Base-by-base conservation (phyloP, 2,888 invertebrate species). In the Ennomos fuscantarius region DNA sequence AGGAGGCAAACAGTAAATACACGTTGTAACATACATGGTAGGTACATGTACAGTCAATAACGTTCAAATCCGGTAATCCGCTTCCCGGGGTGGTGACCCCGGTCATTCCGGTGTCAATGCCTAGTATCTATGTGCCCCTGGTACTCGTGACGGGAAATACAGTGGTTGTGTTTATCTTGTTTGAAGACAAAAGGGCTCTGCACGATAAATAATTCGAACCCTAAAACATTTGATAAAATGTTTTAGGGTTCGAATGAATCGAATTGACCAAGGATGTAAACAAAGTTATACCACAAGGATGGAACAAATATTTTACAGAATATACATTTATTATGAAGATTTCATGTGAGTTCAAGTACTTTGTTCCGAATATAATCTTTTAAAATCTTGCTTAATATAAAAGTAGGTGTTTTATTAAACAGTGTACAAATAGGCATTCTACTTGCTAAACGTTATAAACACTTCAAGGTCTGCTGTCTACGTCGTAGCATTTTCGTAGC, bases 401-500 rank as follows among this genome's bases (percentile, higher is more conserved):
- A 24, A 24, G 24, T 24, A 24, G 3, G 6, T 6, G 24, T 24
- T 24, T 24, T 24, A 24, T 24, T 24, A 24, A 24, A 24, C 24
- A 6, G 0, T 24, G 24, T 24, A 24, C 5, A 24, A 24, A 24
- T 24, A 24, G 1, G n/a, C 41, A 31, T 31, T n/a, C n/a, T n/a
- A n/a, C n/a, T n/a, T n/a, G n/a, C n/a, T n/a, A n/a, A n/a, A n/a
- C n/a, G n/a, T n/a, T 9, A 24, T 41, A 11, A 37, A 11, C 42
- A 13, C 13, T 13, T 44, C 10, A 44, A 44, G 34, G 13, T 34
- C 34, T 36, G 24, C 31, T 37, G 31, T 37, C 47, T 55, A 48
- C 47, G 47, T n/a, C 47, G 54, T 55, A 55, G 54, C 54, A 55
- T 33, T 42, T 42, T 55, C 47, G 54, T 55, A 55, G 54, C 36